Base-by-base conservation (phyloP, 1,140 invertebrate species). In the Ceratina australensis region DNA sequence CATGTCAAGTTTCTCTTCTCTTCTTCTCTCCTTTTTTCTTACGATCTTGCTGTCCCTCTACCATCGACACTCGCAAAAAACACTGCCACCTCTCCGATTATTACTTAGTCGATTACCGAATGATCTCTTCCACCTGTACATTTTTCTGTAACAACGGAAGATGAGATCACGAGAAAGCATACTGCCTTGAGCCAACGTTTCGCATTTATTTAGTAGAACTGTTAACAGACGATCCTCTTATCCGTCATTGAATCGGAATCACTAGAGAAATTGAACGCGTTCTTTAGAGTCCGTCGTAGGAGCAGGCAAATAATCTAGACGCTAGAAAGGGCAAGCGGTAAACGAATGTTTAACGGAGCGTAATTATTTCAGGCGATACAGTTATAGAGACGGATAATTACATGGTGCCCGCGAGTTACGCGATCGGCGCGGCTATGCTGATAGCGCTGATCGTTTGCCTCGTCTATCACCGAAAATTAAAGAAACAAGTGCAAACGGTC, bases 351-450 rank as follows among this genome's bases (percentile, higher is more conserved):
- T 77, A 59, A 77, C 22, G 42, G 47, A 12, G 22, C 26, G 8
- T 28, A 42, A 63, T 71, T 61, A 42, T 77, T 77, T 26, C 88
- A 93, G 93, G 93, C 90, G 75, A 87, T 49, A 88, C 90, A 24
- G 87, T 86, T 33, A 86, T 90, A 68, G 88, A 90, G 33, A 85
- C 90, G 80, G 90, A 93, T 81, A 93, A 89, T 84, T 92, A 93
- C 64, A 86, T 91, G 63, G 74, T 90, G 56, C 88, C 91, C 67
- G 89, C 86, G 54, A 87, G 86, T 5, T 89, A 85, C 74, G 88
- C 86, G 10, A 84, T 85, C 28, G 88, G 89, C 20, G 89, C 87
- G 10, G 82, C 33, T 10, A 10, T 90, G 24, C 75, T 91, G 28
- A 78, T 91, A 16, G 81, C 88, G 7, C 56, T 92, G 24, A 42